Percentiles rank a stretch among this genome's conserved stretches.
Conservation (phyloP, 2,888 invertebrate genomes). For the Melitaea athalia region DNA sequence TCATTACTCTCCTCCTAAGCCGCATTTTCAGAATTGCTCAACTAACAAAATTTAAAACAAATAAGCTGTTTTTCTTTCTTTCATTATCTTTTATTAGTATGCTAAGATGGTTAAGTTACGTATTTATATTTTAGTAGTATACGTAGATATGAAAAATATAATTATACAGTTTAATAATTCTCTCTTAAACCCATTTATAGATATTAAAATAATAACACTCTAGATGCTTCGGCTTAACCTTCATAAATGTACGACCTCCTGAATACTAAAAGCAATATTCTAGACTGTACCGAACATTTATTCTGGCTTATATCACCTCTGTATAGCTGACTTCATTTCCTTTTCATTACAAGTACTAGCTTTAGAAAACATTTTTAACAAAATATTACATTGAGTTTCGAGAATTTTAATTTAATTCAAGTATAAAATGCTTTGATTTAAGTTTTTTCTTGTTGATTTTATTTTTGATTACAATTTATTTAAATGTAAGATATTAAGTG, state of each 20-base stretch:
- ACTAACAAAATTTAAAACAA: too few relatives aligned
- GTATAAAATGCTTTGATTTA: neutral
- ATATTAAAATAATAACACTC: neutral
- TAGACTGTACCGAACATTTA: neutral
- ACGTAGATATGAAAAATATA: too few relatives aligned
- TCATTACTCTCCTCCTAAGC: too few relatives aligned
- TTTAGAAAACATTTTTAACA: slow-evolving; percentile 18
- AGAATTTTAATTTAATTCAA: slow-evolving; percentile 3
- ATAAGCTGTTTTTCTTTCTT: too few relatives aligned
- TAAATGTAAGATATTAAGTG: too few relatives aligned
- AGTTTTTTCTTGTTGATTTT: neutral
- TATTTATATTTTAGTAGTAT: too few relatives aligned
- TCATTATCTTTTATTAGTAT: too few relatives aligned
- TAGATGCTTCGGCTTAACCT: neutral
- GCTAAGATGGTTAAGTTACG: too few relatives aligned
- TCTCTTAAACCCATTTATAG: neutral
- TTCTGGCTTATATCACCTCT: slow-evolving; percentile 3
- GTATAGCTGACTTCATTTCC: slow-evolving; percentile 23
- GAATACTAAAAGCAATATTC: slow-evolving; percentile 2
- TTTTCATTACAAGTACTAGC: slow-evolving; percentile 18
- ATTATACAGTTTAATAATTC: too few relatives aligned
- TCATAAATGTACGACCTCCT: neutral
- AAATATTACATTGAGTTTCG: slow-evolving; percentile 21
- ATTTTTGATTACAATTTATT: too few relatives aligned
- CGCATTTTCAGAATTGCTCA: too few relatives aligned